A percentile compares a stretch with the other conserved stretches of the same genome.
Evolutionary conservation across 2,797 vertebrate species (phyloP).

Genomic region (Spatula versicolor): DNA sequence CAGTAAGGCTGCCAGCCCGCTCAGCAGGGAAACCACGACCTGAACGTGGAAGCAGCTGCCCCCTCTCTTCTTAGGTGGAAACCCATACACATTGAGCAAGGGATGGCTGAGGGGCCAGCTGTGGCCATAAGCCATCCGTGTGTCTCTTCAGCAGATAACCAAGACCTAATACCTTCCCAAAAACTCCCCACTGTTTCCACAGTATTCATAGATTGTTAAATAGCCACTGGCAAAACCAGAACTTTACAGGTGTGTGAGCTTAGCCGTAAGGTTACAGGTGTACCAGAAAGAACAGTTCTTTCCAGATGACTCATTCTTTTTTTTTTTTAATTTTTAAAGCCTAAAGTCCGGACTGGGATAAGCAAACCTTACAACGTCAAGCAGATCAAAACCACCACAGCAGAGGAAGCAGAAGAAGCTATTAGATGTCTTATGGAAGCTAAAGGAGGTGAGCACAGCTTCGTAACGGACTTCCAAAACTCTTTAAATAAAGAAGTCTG

Average conservation of each 20-base stretch:
- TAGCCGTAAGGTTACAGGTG: not conserved
- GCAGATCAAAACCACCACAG: conserved; percentile 84
- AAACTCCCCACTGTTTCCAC: not conserved
- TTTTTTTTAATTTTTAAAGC: conserved; percentile 45
- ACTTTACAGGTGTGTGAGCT: not conserved
- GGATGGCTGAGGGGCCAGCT: not conserved
- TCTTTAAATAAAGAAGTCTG: not conserved
- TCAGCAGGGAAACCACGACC: not conserved
- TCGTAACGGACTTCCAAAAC: not conserved
- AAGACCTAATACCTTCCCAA: not conserved
- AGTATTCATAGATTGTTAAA: not conserved
- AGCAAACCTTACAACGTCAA: conserved; percentile 85
- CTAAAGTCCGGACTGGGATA: conserved; percentile 82
- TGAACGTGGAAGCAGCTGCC: not conserved
- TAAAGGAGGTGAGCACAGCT: conserved; percentile 72
- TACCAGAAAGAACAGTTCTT: not conserved
- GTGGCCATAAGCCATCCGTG: not conserved
- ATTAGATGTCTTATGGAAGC: conserved; percentile 82
- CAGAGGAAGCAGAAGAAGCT: conserved; percentile 81
- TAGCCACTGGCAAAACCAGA: not conserved
- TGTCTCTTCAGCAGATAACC: not conserved
- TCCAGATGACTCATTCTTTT: not conserved
- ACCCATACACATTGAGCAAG: not conserved
- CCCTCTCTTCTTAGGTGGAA: not conserved
- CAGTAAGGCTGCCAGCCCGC: not conserved